phyloP scores from a whole-genome alignment of 2,797 vertebrate genomes.

The Coracias cyanogaster region DNA sequence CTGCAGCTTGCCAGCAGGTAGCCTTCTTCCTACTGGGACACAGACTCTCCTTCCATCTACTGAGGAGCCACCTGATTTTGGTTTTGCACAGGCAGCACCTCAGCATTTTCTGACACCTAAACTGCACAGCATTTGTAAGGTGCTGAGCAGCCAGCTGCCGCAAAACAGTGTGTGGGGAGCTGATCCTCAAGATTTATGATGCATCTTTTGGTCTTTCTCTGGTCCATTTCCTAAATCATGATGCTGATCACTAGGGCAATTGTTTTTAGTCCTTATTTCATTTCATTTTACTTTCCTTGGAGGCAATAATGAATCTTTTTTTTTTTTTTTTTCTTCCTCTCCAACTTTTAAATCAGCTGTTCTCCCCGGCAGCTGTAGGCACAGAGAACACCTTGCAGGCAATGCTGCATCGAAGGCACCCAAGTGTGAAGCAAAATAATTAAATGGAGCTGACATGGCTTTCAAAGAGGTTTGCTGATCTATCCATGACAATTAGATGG shows the following conservation, averaged over 20 bases:
- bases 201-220: neutral
- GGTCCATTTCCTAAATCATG: constrained; percentile 11
- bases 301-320: neutral
- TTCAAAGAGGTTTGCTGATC: neutral
- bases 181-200: neutral
- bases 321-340: neutral
- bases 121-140: neutral
- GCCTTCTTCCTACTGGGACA: neutral
- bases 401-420: constrained; percentile 7
- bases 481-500: neutral
- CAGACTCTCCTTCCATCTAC: neutral
- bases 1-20: neutral
- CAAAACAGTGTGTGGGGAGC: neutral
- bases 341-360: neutral
- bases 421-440: constrained; percentile 49
- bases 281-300: neutral
- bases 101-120: neutral
- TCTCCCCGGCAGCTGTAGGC: neutral
- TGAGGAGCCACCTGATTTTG: neutral
- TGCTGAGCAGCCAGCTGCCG: neutral
- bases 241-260: neutral
- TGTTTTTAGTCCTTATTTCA: neutral
- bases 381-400: constrained; percentile 6
- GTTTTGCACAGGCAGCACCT: neutral
- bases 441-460: neutral